Percentiles rank a stretch among this genome's conserved stretches.
Conservation (phyloP, 2,113 vertebrate genomes). For the Speoplatyrhinus poulsoni region DNA sequence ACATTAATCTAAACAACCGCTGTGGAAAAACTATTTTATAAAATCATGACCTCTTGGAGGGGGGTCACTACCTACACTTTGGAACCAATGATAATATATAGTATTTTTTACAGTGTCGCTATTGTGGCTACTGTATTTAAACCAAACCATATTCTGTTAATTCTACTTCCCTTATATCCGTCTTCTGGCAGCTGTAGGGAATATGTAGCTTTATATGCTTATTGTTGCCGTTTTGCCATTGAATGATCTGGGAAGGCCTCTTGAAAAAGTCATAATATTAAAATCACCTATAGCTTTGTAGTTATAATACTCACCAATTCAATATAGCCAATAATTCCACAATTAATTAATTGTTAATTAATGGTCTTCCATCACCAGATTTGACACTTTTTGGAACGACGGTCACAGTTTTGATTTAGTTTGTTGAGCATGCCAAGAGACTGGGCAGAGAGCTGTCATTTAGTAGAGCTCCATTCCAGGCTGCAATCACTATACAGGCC, state of each 20-base stretch:
- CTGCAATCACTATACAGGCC: slow-evolving; percentile 57
- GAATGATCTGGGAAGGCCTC: slow-evolving; percentile 10
- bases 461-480: slow-evolving; percentile 37
- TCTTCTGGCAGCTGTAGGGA: too few species aligned
- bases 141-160: too few species aligned
- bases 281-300: slow-evolving; percentile 5
- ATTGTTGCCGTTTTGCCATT: slow-evolving; percentile 10
- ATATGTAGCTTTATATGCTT: slow-evolving; percentile 4
- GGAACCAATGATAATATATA: too few species aligned
- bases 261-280: slow-evolving; percentile 5
- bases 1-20: too few species aligned
- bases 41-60: too few species aligned
- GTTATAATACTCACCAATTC: slow-evolving; percentile 20
- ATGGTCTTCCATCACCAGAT: slow-evolving; percentile 25
- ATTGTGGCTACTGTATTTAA: too few species aligned
- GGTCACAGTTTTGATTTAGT: slow-evolving; percentile 56
- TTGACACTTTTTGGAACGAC: slow-evolving; percentile 35
- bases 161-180: too few species aligned
- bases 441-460: slow-evolving; percentile 44
- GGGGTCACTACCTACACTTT: too few species aligned
- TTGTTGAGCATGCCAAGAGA: slow-evolving; percentile 50
- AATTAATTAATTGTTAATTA: slow-evolving; percentile 25
- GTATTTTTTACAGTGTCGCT: too few species aligned
- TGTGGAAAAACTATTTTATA: too few species aligned
- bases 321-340: slow-evolving; percentile 33